Percentiles rank a stretch among this genome's conserved stretches.
These are phyloP conservation scores for Paratilapia polleni DNA, from an alignment of 2,113 vertebrate species.

Conservation along the genomic window DNA sequence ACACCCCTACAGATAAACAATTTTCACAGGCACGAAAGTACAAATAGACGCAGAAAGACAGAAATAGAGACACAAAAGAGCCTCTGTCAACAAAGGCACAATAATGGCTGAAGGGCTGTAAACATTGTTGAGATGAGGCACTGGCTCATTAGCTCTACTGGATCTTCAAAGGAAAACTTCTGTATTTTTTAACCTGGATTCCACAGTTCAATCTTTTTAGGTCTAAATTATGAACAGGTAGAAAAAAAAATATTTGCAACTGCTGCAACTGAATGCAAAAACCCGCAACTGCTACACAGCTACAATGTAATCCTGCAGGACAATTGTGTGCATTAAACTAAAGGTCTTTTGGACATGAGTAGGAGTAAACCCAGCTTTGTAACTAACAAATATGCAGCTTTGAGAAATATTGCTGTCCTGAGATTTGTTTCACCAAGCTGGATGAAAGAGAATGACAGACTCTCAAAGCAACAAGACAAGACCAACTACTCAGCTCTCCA, in stretches of 20 bases:
- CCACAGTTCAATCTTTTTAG: too few relatives aligned
- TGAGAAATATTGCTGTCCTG: background rate
- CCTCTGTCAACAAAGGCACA: background rate
- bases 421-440: background rate
- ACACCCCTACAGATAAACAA: background rate
- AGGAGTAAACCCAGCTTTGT: background rate
- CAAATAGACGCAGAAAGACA: background rate
- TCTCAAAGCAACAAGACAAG: too few relatives aligned
- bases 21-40: background rate
- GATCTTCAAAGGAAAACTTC: too few relatives aligned
- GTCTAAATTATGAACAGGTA: too few relatives aligned
- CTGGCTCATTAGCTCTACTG: background rate
- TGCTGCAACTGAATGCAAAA: background rate
- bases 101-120: background rate
- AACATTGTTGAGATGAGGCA: slow-evolving; percentile 1
- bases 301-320: background rate
- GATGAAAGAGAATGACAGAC: background rate
- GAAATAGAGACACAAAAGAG: slow-evolving; percentile 10
- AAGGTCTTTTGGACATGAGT: background rate
- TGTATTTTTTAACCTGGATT: too few relatives aligned
- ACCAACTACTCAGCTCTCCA: background rate
- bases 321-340: background rate
- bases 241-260: too few relatives aligned
- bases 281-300: background rate
- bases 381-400: background rate